Evolutionary conservation across 2,888 invertebrate species (phyloP).

Genomic region (Cerceris ruficornis): DNA sequence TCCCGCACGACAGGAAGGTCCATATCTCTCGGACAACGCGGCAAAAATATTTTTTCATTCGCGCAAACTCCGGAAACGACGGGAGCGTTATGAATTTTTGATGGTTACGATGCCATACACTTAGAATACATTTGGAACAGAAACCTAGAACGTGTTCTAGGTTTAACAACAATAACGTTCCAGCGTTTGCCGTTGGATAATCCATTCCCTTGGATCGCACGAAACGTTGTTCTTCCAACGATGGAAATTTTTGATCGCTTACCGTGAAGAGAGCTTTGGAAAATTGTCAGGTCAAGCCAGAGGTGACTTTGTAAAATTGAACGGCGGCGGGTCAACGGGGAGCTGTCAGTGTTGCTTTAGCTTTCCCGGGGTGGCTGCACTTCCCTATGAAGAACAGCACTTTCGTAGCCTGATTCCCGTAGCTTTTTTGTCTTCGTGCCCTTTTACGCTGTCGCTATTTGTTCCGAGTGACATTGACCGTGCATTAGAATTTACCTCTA

Average conservation of each 20-base stretch:
- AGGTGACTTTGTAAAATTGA: constrained; percentile 49
- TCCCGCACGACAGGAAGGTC: not conserved
- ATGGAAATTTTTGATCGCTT: constrained; percentile 31
- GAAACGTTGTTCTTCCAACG: constrained; percentile 21
- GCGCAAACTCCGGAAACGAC: no score
- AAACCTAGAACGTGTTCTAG: not conserved
- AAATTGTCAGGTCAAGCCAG: constrained; percentile 33
- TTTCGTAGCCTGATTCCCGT: constrained; percentile 52
- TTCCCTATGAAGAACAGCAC: constrained; percentile 46
- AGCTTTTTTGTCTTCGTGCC: constrained; percentile 46
- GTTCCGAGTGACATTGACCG: constrained; percentile 38
- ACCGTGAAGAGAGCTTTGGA: constrained; percentile 27
- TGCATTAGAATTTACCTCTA: constrained; percentile 55
- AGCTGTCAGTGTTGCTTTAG: constrained; percentile 55
- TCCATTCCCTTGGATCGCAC: not conserved
- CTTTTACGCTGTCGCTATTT: constrained; percentile 54
- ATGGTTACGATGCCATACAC: no score
- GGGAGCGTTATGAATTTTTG: no score
- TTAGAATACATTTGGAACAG: no score
- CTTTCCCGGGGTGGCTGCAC: constrained; percentile 34
- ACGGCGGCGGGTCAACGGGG: constrained; percentile 41
- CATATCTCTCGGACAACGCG: not conserved
- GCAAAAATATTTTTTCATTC: no score
- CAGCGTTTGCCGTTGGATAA: constrained; percentile 4
- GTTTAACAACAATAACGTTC: not conserved